Evolutionary conservation across 2,888 invertebrate genomes (phyloP).

Genomic region (Sinelater perroti): DNA sequence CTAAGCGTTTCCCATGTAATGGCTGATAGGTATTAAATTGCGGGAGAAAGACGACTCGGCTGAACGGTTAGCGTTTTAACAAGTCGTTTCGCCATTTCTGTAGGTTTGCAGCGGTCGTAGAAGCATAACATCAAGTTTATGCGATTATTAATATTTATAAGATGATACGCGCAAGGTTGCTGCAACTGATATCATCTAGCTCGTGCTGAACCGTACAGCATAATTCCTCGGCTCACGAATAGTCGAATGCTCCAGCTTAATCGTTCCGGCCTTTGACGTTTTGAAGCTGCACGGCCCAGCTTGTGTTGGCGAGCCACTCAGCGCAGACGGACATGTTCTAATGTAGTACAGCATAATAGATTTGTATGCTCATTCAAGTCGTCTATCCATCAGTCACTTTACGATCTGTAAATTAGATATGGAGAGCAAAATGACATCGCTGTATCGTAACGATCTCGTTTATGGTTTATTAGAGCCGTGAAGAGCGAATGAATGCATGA

Average conservation of each 20-base stretch:
- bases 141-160: slow-evolving; percentile 15
- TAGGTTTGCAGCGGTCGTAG: neutral
- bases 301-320: neutral
- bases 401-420: slow-evolving; percentile 31
- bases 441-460: slow-evolving; percentile 36
- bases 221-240: slow-evolving; percentile 7
- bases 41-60: slow-evolving; percentile 3
- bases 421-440: slow-evolving; percentile 28
- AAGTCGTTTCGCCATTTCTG: slow-evolving; percentile 6
- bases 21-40: slow-evolving; percentile 8
- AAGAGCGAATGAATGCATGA: slow-evolving; percentile 26
- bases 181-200: slow-evolving; percentile 15
- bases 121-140: slow-evolving; percentile 10
- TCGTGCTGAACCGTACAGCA: slow-evolving; percentile 7
- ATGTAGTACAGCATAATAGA: slow-evolving; percentile 24
- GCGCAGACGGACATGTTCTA: too few species aligned
- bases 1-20: slow-evolving; percentile 10
- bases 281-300: too few species aligned
- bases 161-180: slow-evolving; percentile 7
- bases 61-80: slow-evolving; percentile 10
- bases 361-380: slow-evolving; percentile 26
- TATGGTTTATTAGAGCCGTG: slow-evolving; percentile 33
- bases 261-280: too few species aligned
- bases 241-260: too few species aligned
- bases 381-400: slow-evolving; percentile 31